Percentiles rank a stretch among this genome's conserved stretches.
phyloP scores from a whole-genome alignment of 2,888 invertebrate genomes.

The Synergus gifuensis region DNA sequence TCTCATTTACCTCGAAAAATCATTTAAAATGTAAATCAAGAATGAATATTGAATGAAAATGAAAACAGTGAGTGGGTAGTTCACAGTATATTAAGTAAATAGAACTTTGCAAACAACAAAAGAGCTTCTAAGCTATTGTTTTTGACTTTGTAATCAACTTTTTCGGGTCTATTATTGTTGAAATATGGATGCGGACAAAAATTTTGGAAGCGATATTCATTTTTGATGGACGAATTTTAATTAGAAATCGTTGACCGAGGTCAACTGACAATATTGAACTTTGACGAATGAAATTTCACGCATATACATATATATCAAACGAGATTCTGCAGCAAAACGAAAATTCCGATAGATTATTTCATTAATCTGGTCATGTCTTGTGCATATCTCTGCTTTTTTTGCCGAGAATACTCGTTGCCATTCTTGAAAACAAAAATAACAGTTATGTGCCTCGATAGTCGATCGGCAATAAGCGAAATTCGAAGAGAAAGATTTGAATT shows the following conservation, averaged over 20 bases:
- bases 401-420: not conserved
- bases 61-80: not conserved
- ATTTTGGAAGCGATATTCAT: not conserved
- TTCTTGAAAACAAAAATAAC: conserved; percentile 38
- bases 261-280: not conserved
- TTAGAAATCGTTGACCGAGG: not conserved
- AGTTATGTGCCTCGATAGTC: not conserved
- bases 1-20: not conserved
- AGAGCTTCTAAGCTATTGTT: too few relatives aligned
- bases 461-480: conserved; percentile 39
- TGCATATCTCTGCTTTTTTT: not conserved
- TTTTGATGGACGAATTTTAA: not conserved
- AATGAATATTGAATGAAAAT: not conserved
- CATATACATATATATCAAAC: not conserved
- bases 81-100: not conserved
- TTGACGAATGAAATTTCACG: not conserved
- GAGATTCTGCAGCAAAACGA: not conserved
- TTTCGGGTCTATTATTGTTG: too few relatives aligned
- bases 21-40: not conserved
- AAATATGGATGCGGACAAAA: not conserved
- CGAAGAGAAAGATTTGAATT: conserved; percentile 30
- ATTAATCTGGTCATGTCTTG: not conserved
- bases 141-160: too few relatives aligned
- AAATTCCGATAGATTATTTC: conserved; percentile 24
- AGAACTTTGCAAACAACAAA: not conserved